phyloP scores from a whole-genome alignment of 2,113 vertebrate genomes.

The Pyrgilauda ruficollis region DNA sequence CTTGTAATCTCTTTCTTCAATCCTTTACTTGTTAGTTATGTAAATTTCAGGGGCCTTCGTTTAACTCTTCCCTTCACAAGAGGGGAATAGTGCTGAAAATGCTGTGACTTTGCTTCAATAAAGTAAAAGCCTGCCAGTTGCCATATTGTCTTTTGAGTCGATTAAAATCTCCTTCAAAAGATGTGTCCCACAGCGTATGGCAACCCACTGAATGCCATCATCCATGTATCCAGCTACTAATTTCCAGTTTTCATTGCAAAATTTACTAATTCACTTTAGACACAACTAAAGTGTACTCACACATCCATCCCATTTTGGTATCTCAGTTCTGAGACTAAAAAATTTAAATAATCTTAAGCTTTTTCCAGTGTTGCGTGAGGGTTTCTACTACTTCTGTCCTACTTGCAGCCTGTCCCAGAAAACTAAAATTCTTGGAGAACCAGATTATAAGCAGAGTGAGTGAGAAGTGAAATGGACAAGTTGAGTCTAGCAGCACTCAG shows the following conservation, averaged over 20 bases:
- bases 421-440: constrained; percentile 37
- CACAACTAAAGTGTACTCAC: not conserved
- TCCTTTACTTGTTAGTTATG: constrained; percentile 61
- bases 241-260: not conserved
- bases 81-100: constrained; percentile 57
- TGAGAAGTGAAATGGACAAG: not conserved
- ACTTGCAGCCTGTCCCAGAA: not conserved
- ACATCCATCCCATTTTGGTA: not conserved
- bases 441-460: constrained; percentile 19
- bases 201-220: constrained; percentile 7
- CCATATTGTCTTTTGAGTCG: constrained; percentile 47
- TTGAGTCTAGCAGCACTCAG: not conserved
- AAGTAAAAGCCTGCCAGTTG: constrained; percentile 62
- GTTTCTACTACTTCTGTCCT: not conserved
- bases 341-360: not conserved
- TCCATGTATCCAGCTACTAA: not conserved
- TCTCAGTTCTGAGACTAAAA: not conserved
- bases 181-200: not conserved
- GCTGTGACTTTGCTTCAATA: constrained; percentile 70
- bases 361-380: not conserved
- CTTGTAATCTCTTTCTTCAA: constrained; percentile 61
- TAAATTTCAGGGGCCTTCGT: constrained; percentile 69
- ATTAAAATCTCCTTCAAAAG: constrained; percentile 43
- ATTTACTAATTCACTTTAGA: not conserved
- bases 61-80: constrained; percentile 51